Evolutionary conservation across 2,888 invertebrate species (phyloP).

Genomic region (Mesochorus sp.): DNA sequence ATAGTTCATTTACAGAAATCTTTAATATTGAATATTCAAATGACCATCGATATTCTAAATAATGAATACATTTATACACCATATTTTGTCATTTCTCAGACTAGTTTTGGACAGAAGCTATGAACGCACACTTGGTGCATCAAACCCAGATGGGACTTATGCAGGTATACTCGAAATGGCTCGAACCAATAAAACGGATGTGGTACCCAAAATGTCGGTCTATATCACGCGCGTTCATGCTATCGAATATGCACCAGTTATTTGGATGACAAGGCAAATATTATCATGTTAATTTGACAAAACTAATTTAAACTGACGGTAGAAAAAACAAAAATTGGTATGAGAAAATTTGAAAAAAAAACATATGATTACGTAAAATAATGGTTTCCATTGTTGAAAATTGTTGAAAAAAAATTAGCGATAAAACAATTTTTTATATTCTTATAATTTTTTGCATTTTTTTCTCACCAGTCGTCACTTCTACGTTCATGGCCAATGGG

Average conservation of each 20-base stretch:
- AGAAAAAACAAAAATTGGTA: neutral
- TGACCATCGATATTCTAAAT: too few species aligned
- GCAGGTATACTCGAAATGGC: conserved; percentile 54
- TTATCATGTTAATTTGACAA: neutral
- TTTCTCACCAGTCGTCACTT: too few species aligned
- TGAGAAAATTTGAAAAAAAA: too few species aligned
- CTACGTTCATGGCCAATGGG: conserved; percentile 23
- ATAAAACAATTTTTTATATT: too few species aligned
- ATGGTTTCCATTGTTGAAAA: too few species aligned
- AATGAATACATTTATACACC: too few species aligned
- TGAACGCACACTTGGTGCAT: neutral
- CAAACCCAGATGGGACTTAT: conserved; percentile 31
- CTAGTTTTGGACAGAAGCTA: neutral
- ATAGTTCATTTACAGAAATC: too few species aligned
- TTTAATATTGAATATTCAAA: too few species aligned
- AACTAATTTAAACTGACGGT: too few species aligned
- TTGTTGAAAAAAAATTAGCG: too few species aligned
- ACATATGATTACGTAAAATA: too few species aligned
- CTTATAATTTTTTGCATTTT: too few species aligned
- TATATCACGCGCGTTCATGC: neutral
- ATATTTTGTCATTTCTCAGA: conserved; percentile 35
- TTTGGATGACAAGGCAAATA: conserved; percentile 62
- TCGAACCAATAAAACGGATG: conserved; percentile 49
- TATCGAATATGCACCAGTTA: conserved; percentile 50
- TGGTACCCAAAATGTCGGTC: conserved; percentile 55